phyloP scores from a whole-genome alignment of 2,888 invertebrate species.

The Lasioglossum malachurum region DNA sequence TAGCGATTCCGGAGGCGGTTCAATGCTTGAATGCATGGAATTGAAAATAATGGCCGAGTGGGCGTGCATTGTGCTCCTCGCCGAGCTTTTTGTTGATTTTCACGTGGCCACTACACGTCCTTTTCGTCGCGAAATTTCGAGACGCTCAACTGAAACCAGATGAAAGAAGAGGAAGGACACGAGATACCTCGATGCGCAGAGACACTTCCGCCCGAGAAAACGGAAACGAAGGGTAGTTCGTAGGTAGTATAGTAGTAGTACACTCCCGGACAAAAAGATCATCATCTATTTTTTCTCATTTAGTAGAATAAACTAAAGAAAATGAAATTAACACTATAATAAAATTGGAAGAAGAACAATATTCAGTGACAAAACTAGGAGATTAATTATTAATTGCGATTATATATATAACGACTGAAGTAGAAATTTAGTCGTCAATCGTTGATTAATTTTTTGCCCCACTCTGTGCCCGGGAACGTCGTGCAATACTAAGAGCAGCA shows the following conservation, averaged over 20 bases:
- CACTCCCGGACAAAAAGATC: neutral
- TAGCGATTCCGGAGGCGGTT: conserved; percentile 65
- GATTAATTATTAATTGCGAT: no score
- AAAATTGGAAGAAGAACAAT: no score
- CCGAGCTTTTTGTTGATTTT: conserved; percentile 63
- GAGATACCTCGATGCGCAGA: conserved; percentile 14
- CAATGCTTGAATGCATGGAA: conserved; percentile 70
- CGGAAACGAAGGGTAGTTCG: conserved; percentile 32
- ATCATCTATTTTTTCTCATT: no score
- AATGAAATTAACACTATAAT: no score
- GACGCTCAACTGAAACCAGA: conserved; percentile 20
- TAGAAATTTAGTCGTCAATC: no score
- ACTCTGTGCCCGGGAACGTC: no score
- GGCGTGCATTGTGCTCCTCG: conserved; percentile 60
- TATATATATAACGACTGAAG: no score
- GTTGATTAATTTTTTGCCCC: no score
- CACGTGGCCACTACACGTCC: conserved; percentile 57
- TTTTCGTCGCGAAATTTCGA: conserved; percentile 43
- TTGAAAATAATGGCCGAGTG: conserved; percentile 72
- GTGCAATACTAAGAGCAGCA: no score
- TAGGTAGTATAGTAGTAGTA: neutral
- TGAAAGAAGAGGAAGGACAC: conserved; percentile 37
- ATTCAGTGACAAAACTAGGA: no score
- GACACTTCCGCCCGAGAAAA: conserved; percentile 24
- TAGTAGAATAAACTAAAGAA: no score